These are phyloP conservation scores for Dendrocincla tyrannina DNA, from an alignment of 2,797 vertebrate species.

Conservation along the genomic window DNA sequence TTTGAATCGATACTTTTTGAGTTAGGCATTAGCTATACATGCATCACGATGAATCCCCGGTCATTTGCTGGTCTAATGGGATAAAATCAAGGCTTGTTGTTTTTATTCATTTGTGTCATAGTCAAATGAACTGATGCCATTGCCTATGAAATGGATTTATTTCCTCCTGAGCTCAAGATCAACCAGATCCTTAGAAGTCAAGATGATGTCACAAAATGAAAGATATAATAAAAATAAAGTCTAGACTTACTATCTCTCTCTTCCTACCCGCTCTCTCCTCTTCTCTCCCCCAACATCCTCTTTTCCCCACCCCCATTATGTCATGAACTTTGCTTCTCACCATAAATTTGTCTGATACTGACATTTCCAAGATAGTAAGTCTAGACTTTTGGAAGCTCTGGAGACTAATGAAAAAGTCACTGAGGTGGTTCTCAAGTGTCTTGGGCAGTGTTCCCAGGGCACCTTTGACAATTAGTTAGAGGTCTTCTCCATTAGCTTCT, in stretches of 20 bases:
- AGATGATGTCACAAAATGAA: slow-evolving; percentile 34
- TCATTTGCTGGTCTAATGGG: background rate
- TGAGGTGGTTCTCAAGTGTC: slow-evolving; percentile 39
- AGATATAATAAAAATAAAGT: slow-evolving; percentile 39
- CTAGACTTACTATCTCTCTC: slow-evolving; percentile 35
- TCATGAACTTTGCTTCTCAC: slow-evolving; percentile 63
- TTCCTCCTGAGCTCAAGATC: slow-evolving; percentile 21
- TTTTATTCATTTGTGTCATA: background rate
- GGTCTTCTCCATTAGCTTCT: background rate
- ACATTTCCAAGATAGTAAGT: slow-evolving; percentile 66
- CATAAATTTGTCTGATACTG: slow-evolving; percentile 70
- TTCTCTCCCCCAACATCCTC: background rate
- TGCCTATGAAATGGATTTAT: background rate
- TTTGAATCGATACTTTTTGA: background rate
- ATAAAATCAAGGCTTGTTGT: background rate
- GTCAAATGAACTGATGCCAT: background rate
- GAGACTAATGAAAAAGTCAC: slow-evolving; percentile 57
- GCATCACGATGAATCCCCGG: rapidly evolving
- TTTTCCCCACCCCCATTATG: slow-evolving; percentile 19
- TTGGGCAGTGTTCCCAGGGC: slow-evolving; percentile 41
- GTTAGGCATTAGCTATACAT: background rate
- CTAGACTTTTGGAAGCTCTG: slow-evolving; percentile 64
- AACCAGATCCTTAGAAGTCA: slow-evolving; percentile 18
- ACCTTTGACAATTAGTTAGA: slow-evolving; percentile 23
- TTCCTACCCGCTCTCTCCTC: background rate